Conservation (phyloP, 2,113 vertebrate genomes). For the Psettodes erumei region DNA sequence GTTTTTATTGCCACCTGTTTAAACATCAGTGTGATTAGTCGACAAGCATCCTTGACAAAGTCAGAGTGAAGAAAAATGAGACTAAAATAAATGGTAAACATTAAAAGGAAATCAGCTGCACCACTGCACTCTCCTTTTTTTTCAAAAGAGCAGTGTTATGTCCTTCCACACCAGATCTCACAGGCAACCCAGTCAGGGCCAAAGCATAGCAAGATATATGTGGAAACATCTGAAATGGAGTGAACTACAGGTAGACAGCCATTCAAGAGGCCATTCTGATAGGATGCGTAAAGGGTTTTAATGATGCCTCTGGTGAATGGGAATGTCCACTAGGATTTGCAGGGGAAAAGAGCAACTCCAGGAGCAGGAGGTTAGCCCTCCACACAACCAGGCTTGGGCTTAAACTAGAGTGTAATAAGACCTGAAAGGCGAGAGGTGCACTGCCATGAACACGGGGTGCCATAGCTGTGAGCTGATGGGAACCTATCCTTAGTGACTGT, state of each 20-base stretch:
- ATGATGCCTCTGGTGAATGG: slow-evolving; percentile 40
- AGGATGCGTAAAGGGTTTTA: slow-evolving; percentile 29
- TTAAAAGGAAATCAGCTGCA: no score
- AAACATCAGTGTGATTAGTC: background rate
- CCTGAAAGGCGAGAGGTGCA: slow-evolving; percentile 15
- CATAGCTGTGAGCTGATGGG: slow-evolving; percentile 21
- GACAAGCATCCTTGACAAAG: background rate
- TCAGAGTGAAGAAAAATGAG: background rate
- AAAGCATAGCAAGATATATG: slow-evolving; percentile 2
- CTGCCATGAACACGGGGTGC: slow-evolving; percentile 10
- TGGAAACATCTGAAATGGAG: background rate
- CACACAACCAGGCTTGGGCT: background rate
- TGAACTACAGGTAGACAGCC: background rate
- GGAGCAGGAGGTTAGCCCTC: slow-evolving; percentile 18
- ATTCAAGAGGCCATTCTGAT: slow-evolving; percentile 14
- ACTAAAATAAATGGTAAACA: no score
- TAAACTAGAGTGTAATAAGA: slow-evolving; percentile 40
- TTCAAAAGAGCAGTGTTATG: background rate
- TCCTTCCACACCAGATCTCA: slow-evolving; percentile 31
- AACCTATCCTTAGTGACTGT: background rate
- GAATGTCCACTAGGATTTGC: slow-evolving; percentile 22
- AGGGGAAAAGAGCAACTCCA: slow-evolving; percentile 2
- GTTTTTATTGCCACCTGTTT: background rate
- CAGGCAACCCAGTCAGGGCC: background rate
- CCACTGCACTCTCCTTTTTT: background rate